phyloP scores from a whole-genome alignment of 1,140 invertebrate species.

The Euwallacea similis region DNA sequence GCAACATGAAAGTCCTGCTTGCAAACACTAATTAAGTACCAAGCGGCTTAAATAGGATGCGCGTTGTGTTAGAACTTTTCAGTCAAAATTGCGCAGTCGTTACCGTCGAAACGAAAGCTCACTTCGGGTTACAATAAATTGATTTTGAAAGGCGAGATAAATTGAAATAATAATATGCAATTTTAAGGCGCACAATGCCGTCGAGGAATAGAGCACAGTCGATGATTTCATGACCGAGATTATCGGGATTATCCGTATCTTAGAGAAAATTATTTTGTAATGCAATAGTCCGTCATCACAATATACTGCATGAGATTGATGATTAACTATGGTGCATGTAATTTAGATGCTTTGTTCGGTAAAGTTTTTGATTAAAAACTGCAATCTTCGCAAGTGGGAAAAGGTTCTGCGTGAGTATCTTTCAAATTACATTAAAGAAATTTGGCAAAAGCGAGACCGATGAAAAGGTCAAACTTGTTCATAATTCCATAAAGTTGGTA shows the following conservation, averaged over 20 bases:
- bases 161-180: constrained; percentile 5
- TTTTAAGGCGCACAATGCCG: constrained; percentile 22
- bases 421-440: no score
- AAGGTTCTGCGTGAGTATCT: no score
- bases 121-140: no score
- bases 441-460: no score
- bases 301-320: neutral
- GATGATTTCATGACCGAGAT: constrained; percentile 6
- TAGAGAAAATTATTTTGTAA: constrained; percentile 7
- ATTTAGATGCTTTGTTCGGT: constrained; percentile 1
- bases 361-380: neutral
- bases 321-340: neutral
- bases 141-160: neutral
- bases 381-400: no score
- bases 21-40: neutral
- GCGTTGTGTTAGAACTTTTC: no score
- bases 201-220: neutral
- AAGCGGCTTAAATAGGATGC: no score
- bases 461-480: no score
- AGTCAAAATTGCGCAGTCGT: no score
- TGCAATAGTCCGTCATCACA: constrained; percentile 14
- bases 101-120: no score
- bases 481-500: no score
- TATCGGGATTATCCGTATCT: constrained; percentile 19
- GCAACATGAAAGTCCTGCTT: constrained; percentile 17